These are phyloP conservation scores for Axinella damicornis DNA, from an alignment of 37 sponge, comb jelly and placozoan genomes.

Conservation along the genomic window DNA sequence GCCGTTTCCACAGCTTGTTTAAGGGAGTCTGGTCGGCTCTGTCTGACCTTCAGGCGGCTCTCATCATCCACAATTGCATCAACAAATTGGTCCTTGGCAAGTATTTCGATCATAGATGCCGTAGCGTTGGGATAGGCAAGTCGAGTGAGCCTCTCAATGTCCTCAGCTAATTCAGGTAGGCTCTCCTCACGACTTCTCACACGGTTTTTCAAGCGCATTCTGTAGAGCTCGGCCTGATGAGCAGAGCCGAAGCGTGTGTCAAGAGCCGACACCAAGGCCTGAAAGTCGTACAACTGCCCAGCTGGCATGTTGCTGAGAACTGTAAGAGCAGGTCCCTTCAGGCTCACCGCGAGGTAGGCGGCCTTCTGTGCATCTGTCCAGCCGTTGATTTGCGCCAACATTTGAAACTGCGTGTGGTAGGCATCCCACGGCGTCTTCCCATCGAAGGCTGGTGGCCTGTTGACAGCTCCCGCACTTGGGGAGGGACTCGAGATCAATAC, in stretches of 20 bases:
- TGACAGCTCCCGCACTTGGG: no score
- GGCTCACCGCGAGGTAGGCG: constrained; percentile 20
- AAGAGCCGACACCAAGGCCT: constrained; percentile 12
- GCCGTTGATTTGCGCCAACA: constrained; percentile 31
- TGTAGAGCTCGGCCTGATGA: constrained; percentile 24
- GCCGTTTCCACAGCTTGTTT: constrained; percentile 20
- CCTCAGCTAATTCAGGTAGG: constrained; percentile 31
- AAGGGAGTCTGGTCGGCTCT: constrained; percentile 15
- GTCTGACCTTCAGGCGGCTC: constrained; percentile 1
- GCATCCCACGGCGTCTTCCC: constrained; percentile 28
- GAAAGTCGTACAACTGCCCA: background rate
- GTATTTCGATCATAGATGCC: no score
- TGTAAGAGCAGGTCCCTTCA: constrained; percentile 11
- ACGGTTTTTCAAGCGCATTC: constrained; percentile 7
- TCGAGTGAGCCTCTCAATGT: constrained; percentile 17
- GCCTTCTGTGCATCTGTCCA: constrained; percentile 24
- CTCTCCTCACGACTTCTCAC: background rate
- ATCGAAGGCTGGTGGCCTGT: constrained; percentile 26
- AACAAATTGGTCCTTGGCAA: no score
- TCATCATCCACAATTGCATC: constrained; percentile 24
- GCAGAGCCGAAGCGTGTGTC: constrained; percentile 26
- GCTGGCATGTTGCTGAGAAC: constrained; percentile 3
- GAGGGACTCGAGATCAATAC: no score
- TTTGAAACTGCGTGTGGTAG: constrained; percentile 30
- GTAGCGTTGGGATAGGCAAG: no score